Conservation (phyloP, 2,888 invertebrate genomes). For the Trichogramma evanescens region DNA sequence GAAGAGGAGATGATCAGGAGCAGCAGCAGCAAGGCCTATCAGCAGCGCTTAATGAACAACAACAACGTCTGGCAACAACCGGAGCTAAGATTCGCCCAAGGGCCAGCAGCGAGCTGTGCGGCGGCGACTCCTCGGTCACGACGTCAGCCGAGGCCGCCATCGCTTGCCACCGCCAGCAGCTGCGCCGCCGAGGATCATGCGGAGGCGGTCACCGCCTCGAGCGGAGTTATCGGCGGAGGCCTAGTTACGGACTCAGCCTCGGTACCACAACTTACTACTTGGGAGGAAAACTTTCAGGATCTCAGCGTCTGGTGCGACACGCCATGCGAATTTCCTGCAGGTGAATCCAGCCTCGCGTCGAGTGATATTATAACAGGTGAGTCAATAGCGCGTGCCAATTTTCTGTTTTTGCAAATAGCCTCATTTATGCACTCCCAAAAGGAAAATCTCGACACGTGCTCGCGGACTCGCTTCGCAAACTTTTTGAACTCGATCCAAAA, state of each 20-base stretch:
- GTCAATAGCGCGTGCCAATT: too few species aligned
- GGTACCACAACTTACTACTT: constrained; percentile 25
- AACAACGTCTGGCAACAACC: constrained; percentile 14
- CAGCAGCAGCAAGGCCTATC: background rate
- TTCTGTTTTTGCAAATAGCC: too few species aligned
- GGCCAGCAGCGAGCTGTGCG: background rate
- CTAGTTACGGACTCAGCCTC: background rate
- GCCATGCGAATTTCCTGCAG: constrained; percentile 42
- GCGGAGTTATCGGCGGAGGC: constrained; percentile 4
- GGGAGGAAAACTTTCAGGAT: constrained; percentile 65
- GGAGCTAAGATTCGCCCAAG: background rate
- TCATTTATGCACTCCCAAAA: too few species aligned
- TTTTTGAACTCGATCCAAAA: too few species aligned
- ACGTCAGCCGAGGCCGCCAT: background rate
- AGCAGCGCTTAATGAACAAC: background rate
- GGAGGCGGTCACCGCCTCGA: background rate
- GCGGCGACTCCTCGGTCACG: background rate
- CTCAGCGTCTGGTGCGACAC: constrained; percentile 55
- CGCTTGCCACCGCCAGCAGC: background rate
- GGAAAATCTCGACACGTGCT: too few species aligned
- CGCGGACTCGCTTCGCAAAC: too few species aligned
- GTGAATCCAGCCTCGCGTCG: constrained; percentile 33
- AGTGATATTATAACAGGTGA: too few species aligned
- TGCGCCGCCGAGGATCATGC: too few species aligned
- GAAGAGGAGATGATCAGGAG: constrained; percentile 31